These are phyloP conservation scores for Troilus luridus DNA, from an alignment of 2,888 invertebrate genomes.

Conservation along the genomic window DNA sequence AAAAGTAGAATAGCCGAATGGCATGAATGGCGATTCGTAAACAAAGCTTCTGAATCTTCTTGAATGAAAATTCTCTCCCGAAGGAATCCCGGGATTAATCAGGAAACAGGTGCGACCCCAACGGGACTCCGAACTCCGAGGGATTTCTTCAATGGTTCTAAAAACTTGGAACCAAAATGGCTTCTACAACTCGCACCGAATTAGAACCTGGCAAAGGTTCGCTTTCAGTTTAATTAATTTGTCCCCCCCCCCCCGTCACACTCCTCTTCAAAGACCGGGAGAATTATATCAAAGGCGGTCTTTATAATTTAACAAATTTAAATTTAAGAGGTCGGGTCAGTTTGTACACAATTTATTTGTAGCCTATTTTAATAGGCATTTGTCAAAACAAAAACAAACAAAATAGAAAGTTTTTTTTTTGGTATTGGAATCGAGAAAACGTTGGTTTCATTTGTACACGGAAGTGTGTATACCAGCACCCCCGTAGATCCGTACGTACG, in stretches of 20 bases:
- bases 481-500: too few relatives aligned
- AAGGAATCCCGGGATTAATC: background rate
- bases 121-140: background rate
- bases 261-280: background rate
- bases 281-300: background rate
- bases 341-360: background rate
- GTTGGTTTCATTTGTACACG: too few relatives aligned
- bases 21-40: background rate
- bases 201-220: conserved; percentile 36
- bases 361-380: background rate
- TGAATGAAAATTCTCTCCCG: background rate
- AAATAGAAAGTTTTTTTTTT: too few relatives aligned
- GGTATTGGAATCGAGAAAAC: too few relatives aligned
- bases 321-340: background rate
- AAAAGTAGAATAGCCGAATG: background rate
- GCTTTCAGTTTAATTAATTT: background rate
- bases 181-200: conserved; percentile 6
- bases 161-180: background rate
- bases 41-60: background rate
- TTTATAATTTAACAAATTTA: background rate
- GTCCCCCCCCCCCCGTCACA: background rate
- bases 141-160: conserved; percentile 1
- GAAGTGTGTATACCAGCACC: too few relatives aligned
- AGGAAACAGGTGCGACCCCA: background rate
- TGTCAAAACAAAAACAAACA: too few relatives aligned